Base-by-base conservation (phyloP, 2,888 invertebrate genomes). In the Timandra comae region DNA sequence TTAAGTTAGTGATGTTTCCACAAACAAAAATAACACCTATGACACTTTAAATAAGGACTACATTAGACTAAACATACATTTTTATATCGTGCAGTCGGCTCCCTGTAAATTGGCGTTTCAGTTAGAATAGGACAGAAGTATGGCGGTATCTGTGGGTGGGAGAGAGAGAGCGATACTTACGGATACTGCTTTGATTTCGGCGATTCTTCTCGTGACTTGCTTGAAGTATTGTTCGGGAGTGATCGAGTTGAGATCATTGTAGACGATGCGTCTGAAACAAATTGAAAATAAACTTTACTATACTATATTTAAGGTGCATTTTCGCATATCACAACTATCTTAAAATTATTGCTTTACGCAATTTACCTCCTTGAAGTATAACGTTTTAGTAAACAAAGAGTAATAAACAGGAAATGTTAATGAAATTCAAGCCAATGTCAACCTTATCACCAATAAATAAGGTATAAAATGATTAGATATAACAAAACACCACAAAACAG, bases 201-300 rank as follows among this genome's bases (percentile, higher is more conserved):
- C 95, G 42, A 96, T 85, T 52, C 95, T 88, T 57, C 91, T 90
- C 0, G 93, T 96, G 45, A 98, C 95, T 77, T 96, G 94, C 76
- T 96, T 96, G 74, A 96, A 95, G 81, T 97, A 97, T 81, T 97
- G 96, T 79, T 97, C 95, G 0, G 98, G 98, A 3, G 98, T 96
- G 56, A 98, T 94, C 33, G 91, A 89, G 74, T 93, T 93, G 41
- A 98, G 88, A 75, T 98, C 97, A 64, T 91, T 93, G 86, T 95
- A 97, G 13, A 94, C 91, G 58, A 98, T 92, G 62, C 94, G 91
- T 60, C 97, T 97, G 87, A 2, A 72, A 72, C 33, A 19, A 34
- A 41, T 38, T 38, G 30, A 36, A 29, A 36, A 13, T 22, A 19
- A n/a, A 22, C 16, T 24, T 5, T 7, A 9, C 3, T 16, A 12